phyloP scores from a whole-genome alignment of 2,888 invertebrate genomes.

The Julus scandinavius region DNA sequence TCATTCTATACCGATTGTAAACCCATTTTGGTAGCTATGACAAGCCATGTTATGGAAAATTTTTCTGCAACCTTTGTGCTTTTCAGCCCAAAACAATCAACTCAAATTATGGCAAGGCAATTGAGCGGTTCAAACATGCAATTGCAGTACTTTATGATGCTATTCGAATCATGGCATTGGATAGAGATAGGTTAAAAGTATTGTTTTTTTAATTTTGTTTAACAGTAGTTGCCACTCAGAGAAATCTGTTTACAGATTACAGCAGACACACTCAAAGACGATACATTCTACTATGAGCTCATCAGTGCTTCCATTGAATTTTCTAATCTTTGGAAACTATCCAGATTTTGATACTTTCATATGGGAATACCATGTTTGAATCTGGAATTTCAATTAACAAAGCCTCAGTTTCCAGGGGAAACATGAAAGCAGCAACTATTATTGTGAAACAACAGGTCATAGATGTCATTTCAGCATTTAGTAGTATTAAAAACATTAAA shows the following conservation, averaged over 20 bases:
- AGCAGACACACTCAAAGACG: not conserved
- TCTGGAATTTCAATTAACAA: too few species aligned
- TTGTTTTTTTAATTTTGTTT: not conserved
- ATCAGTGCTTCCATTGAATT: not conserved
- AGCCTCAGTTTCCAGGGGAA: not conserved
- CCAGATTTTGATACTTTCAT: not conserved
- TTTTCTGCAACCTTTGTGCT: constrained; percentile 6
- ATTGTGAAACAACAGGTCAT: too few species aligned
- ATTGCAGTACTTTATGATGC: not conserved
- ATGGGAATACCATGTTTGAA: not conserved
- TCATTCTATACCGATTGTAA: too few species aligned
- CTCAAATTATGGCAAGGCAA: not conserved
- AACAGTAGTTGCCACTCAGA: constrained; percentile 15
- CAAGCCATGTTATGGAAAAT: constrained; percentile 38
- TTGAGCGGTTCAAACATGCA: not conserved
- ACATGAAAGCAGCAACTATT: too few species aligned
- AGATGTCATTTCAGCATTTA: too few species aligned
- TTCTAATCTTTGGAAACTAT: not conserved
- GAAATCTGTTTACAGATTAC: constrained; percentile 20
- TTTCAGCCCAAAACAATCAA: not conserved
- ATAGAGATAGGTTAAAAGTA: not conserved
- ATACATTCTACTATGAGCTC: not conserved
- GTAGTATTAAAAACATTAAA: too few species aligned
- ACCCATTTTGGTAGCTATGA: constrained; percentile 6
- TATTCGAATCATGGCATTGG: not conserved